Evolutionary conservation across 2,888 invertebrate genomes (phyloP), one percentile per base, ranked within the genome.

Genomic region (Tetragonisca angustula): DNA sequence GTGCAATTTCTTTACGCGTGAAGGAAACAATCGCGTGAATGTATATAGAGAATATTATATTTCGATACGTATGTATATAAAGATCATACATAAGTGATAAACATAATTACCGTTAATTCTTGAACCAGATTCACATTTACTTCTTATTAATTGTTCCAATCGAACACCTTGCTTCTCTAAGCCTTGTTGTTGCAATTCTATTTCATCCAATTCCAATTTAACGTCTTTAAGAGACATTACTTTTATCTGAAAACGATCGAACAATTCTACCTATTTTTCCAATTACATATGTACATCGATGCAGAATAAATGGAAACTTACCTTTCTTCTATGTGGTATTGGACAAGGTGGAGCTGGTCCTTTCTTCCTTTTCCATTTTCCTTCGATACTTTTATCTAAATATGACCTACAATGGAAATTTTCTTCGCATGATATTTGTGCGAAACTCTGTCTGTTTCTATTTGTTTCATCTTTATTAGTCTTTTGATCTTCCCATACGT

Each of bases 151-250:
- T 92, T 97, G 97, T 94, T 99, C 99, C 89, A 99, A 95, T 88
- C 97, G 96, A n/a, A 98, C 97, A 65, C 99, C 98, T 94, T 98
- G 98, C 81, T 97, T 96, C 94, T 99, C 99, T 73, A 99, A 95
- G 27, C 98, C 98, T 88, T 97, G 97, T 92, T 98, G 97, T 93
- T 98, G 98, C 71, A 97, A 96, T 94, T 98, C 98, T 87, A 99
- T 97, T 90, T 96, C 96, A 87, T 97, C 97, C 86, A 99, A 95
- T 92, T 98, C 97, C 78, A 95, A 93, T 90, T 96, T 95, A 61
- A 96, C 95, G 77, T 96, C 95, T 80, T 95, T 95, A 83, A 95
- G 94, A 0, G 96, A 95, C 91, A 96, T 94, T 70, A 95, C 94
- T 87, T 94, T 95, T 59, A 95, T 94, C 94, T 81, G 67, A 56